Evolutionary conservation across 1,140 invertebrate species (phyloP), one percentile per base, ranked within the genome.

Genomic region (Drosophila chauvacae): DNA sequence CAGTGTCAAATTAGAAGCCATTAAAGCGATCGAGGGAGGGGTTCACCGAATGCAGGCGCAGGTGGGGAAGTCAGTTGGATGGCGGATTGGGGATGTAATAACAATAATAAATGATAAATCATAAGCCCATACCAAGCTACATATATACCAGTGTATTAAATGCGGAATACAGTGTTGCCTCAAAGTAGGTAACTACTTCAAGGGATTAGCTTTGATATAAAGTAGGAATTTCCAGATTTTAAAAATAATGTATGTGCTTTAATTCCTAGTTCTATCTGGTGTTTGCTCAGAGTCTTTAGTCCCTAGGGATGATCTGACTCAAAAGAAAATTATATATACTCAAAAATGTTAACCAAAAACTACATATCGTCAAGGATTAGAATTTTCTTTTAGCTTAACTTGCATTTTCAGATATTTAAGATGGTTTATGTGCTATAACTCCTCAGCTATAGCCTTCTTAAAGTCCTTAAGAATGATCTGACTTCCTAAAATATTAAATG

Each of bases 1-100:
- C 75, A 82, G 83, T 83, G 83, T 87, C 83, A 88, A 88, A 87
- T 88, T 87, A 88, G 80, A 42, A 47, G 62, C 61, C 79, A 86
- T 86, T 87, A 84, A 74, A 68, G 53, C 53, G 50, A 57, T 55
- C 63, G 50, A 70, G 62, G 58, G 20, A 35, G 37, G 48, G 20
- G 10, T 42, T 48, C 23, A 10, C 37, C 53, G 20, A 56, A 51
- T 41, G 45, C 50, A 33, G 50, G 42, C 47, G 42, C 47, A 33
- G 50, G 42, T 35, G 26, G 60, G 39, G 45, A 6, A 20, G 26
- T 35, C 5, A 20, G 26, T 41, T 6, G 39, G 10, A 30, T 13
- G 23, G 42, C 28, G 45, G 47, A 42, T 39, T 14, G 33, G 58
- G 28, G 45, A 63, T 85, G 72, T 68, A 78, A 77, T 61, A 81